Evolutionary conservation across 2,113 vertebrate species (phyloP).

Genomic region (Myiozetetes cayanensis): DNA sequence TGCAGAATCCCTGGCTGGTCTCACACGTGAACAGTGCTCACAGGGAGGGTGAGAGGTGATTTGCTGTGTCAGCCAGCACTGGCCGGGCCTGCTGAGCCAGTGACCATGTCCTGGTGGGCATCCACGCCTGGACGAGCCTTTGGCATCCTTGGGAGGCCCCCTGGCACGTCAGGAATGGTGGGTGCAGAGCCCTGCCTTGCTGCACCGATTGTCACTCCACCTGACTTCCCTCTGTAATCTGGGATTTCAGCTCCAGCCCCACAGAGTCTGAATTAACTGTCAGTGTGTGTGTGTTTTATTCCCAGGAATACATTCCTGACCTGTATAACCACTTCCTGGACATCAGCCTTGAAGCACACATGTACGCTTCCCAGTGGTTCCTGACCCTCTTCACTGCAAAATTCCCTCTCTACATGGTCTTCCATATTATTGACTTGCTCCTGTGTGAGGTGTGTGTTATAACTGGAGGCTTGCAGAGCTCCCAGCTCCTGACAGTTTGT

Average conservation of each 20-base stretch:
- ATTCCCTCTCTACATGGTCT: slow-evolving; percentile 99
- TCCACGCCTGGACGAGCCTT: neutral
- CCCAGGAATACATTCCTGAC: slow-evolving; percentile 93
- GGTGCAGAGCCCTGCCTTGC: neutral
- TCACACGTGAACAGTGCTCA: neutral
- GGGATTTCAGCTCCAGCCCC: neutral
- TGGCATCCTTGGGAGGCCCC: neutral
- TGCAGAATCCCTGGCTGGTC: neutral
- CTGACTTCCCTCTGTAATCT: neutral
- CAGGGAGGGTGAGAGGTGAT: neutral
- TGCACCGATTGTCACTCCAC: neutral
- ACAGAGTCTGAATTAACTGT: neutral
- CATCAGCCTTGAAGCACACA: slow-evolving; percentile 96
- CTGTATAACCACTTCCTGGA: slow-evolving; percentile 96
- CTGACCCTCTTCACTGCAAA: slow-evolving; percentile 98
- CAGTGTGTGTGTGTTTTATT: neutral
- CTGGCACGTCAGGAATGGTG: too few relatives aligned
- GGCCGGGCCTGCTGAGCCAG: neutral
- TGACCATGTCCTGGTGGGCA: neutral
- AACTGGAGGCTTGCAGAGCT: neutral
- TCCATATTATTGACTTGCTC: slow-evolving; percentile 98
- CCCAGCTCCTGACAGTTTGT: neutral
- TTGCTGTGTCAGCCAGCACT: neutral
- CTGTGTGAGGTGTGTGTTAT: slow-evolving; percentile 86
- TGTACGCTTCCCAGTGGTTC: slow-evolving; percentile 99